phyloP scores from a whole-genome alignment of 2,888 invertebrate species.

The Lottia scabra region DNA sequence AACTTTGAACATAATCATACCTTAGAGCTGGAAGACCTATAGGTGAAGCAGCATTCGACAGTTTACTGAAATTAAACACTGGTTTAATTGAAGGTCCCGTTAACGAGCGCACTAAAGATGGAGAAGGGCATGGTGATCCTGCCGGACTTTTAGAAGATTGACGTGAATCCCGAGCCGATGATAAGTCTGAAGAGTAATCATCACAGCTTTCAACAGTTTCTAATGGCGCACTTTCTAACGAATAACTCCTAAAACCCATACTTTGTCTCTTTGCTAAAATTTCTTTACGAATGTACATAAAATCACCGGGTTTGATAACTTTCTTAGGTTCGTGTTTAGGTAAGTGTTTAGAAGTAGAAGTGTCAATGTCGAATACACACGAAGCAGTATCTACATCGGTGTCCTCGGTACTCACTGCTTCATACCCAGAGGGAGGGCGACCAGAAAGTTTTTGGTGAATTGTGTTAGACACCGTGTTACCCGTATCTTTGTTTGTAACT shows the following conservation, averaged over 20 bases:
- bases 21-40: constrained; percentile 1
- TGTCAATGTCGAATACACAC: neutral
- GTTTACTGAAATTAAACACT: neutral
- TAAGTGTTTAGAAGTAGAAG: neutral
- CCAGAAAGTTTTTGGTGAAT: neutral
- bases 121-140: neutral
- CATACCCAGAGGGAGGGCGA: constrained; percentile 13
- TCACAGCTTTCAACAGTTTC: neutral
- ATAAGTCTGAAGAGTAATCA: neutral
- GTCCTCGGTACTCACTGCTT: constrained; percentile 17
- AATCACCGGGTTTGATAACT: neutral
- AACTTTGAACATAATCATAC: neutral
- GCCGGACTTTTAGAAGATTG: neutral
- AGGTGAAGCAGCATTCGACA: constrained; percentile 3
- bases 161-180: neutral
- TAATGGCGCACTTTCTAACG: neutral
- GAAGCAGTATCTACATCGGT: neutral
- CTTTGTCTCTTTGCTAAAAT: neutral
- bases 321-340: neutral
- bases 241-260: constrained; percentile 3
- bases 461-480: neutral
- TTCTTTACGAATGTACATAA: neutral
- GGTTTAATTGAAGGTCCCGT: neutral
- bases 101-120: neutral
- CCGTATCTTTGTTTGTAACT: neutral